Base-by-base conservation (phyloP, 2,797 vertebrate genomes). In the Oceanodroma leucorhoa region DNA sequence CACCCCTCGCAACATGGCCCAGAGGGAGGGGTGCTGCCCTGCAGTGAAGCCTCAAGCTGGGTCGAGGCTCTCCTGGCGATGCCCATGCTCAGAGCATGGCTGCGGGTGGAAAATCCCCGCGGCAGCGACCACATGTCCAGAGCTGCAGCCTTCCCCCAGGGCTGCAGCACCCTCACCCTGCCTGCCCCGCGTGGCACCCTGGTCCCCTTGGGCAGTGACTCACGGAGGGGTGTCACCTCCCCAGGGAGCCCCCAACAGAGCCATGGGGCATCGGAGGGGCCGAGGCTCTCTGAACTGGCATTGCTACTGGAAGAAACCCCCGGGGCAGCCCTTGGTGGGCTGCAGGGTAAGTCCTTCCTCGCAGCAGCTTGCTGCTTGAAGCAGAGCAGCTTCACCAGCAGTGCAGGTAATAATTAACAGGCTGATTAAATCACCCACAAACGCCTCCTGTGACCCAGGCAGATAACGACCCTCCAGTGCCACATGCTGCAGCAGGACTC, bases 381-480 rank as follows among this genome's bases (percentile, higher is more conserved):
- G 50, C 41, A 48, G 5, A 62, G 58, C 48, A 73, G 81, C 55
- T 43, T 46, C 22, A 16, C 1, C 4, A 72, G 66, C 1, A 36
- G 53, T 48, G 20, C 84, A 72, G 83, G 71, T 91, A 96, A 93
- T 95, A 46, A 94, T 94, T 94, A 96, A 94, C 91, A 66, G 22
- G 51, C 45, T 77, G 94, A 93, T 96, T 91, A 79, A 96, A 94
- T 87, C 71, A 88, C 45, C 54, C 11, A 11, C 81, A 41, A 75
- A 53, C 76, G 32, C 10, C 58, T 73, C 84, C 73, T 23, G 19
- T 21, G 57, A 73, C 54, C 41, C n/a, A 30, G 36, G 43, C 55
- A 13, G 36, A 83, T 83, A 21, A 2, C 1, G 32, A 72, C 46
- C 45, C 61, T 23, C 13, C 9, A 5, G 72, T 38, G 73, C 61